Evolutionary conservation across 2,797 vertebrate species (phyloP).

Genomic region (Macropus fuliginosus): DNA sequence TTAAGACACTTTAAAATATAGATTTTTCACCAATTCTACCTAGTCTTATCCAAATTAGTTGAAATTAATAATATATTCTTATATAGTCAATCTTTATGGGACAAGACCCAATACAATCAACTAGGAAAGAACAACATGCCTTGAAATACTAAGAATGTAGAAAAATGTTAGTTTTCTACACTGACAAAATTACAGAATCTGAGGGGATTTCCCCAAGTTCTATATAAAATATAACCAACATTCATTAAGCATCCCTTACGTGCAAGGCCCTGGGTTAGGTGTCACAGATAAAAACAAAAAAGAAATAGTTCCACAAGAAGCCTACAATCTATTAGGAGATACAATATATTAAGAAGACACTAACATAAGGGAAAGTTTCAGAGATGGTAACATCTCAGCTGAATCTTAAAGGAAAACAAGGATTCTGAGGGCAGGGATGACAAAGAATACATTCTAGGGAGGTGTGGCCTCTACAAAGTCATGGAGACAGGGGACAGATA

Average conservation of each 20-base stretch:
- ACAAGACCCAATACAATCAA: background rate
- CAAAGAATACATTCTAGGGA: background rate
- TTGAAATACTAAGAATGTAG: constrained; percentile 14
- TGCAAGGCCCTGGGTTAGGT: background rate
- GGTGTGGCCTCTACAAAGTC: background rate
- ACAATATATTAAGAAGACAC: background rate
- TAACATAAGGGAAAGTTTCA: background rate
- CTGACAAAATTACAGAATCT: background rate
- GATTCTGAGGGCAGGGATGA: background rate
- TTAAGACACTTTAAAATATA: constrained; percentile 15
- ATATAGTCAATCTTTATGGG: background rate
- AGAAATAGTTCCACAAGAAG: background rate
- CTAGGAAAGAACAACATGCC: background rate
- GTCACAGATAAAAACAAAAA: background rate
- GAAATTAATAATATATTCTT: background rate
- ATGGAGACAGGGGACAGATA: background rate
- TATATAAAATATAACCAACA: background rate
- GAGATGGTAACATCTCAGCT: background rate
- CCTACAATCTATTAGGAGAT: background rate
- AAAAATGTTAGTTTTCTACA: background rate
- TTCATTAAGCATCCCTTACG: background rate
- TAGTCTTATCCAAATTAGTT: constrained; percentile 1
- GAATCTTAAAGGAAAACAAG: background rate
- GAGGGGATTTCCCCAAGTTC: background rate
- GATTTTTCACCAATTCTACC: constrained; percentile 32